phyloP scores from a whole-genome alignment of 2,888 invertebrate genomes.

The Troglohyphantes excavatus region DNA sequence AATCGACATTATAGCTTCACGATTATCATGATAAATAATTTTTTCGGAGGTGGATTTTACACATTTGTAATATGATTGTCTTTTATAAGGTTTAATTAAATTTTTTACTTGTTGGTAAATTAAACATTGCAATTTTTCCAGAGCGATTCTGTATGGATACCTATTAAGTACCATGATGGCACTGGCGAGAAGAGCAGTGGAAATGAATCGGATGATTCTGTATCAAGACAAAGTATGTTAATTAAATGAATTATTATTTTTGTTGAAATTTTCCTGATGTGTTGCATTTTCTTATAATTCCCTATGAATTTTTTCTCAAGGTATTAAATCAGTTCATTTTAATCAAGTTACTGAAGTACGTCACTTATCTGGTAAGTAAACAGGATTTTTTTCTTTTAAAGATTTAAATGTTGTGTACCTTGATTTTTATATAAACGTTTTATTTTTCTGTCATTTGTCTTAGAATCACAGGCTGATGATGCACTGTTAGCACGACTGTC shows the following conservation, averaged over 20 bases:
- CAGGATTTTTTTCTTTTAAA: background rate
- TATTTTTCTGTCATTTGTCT: background rate
- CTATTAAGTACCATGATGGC: conserved; percentile 90
- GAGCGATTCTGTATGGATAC: conserved; percentile 96
- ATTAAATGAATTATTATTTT: background rate
- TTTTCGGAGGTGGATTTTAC: too few relatives aligned
- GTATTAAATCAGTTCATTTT: conserved; percentile 91
- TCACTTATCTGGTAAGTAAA: conserved; percentile 82
- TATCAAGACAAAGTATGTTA: conserved; percentile 82
- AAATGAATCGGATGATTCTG: conserved; percentile 92
- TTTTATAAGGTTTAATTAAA: too few relatives aligned
- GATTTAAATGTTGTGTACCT: background rate
- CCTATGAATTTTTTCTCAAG: conserved; percentile 28
- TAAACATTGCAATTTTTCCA: too few relatives aligned
- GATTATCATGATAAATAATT: too few relatives aligned
- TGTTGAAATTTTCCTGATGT: background rate
- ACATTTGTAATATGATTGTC: too few relatives aligned
- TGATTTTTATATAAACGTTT: background rate
- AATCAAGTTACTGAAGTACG: conserved; percentile 89
- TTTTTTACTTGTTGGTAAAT: too few relatives aligned
- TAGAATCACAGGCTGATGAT: conserved; percentile 90
- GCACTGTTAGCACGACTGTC: conserved; percentile 95
- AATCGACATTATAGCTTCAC: too few relatives aligned
- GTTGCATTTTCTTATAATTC: background rate
- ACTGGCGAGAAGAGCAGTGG: conserved; percentile 87